Percentiles rank a stretch among this genome's conserved stretches.
phyloP scores from a whole-genome alignment of 2,888 invertebrate genomes.

The Syritta pipiens region DNA sequence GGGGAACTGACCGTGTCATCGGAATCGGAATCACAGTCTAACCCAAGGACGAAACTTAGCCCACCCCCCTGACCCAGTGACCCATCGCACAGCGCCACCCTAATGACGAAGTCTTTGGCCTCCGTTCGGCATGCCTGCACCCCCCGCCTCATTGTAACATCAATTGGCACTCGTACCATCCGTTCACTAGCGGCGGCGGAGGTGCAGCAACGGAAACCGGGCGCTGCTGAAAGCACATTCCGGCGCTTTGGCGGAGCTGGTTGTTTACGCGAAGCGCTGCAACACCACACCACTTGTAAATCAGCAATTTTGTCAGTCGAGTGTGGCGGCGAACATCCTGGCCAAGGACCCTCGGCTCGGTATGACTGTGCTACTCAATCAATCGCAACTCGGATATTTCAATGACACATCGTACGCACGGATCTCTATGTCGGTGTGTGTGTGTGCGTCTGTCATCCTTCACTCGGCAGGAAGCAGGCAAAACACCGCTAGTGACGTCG shows the following conservation, averaged over 20 bases:
- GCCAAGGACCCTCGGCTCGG: neutral
- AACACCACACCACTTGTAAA: too few relatives aligned
- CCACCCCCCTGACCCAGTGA: slow-evolving; percentile 52
- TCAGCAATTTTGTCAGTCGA: slow-evolving; percentile 7
- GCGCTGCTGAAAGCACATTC: slow-evolving; percentile 9
- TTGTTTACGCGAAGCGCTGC: slow-evolving; percentile 25
- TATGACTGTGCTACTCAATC: slow-evolving; percentile 30
- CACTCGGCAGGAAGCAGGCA: slow-evolving; percentile 10
- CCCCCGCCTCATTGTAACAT: slow-evolving; percentile 13
- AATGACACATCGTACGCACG: slow-evolving; percentile 43
- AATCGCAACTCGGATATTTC: slow-evolving; percentile 45
- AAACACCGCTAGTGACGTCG: slow-evolving; percentile 33
- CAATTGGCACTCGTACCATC: slow-evolving; percentile 6
- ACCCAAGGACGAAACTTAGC: slow-evolving; percentile 37
- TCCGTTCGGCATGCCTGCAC: slow-evolving; percentile 39
- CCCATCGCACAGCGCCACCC: slow-evolving; percentile 25
- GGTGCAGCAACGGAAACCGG: neutral
- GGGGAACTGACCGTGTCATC: slow-evolving; percentile 3
- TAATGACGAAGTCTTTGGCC: slow-evolving; percentile 52
- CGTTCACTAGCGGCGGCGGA: neutral
- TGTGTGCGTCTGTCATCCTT: slow-evolving; percentile 2
- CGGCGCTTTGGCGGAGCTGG: slow-evolving; percentile 9
- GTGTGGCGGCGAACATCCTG: slow-evolving; percentile 4
- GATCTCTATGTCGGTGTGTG: slow-evolving; percentile 27
- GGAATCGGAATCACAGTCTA: slow-evolving; percentile 22